These are phyloP conservation scores for Parambassis ranga DNA, from an alignment of 2,797 vertebrate species.

Conservation along the genomic window DNA sequence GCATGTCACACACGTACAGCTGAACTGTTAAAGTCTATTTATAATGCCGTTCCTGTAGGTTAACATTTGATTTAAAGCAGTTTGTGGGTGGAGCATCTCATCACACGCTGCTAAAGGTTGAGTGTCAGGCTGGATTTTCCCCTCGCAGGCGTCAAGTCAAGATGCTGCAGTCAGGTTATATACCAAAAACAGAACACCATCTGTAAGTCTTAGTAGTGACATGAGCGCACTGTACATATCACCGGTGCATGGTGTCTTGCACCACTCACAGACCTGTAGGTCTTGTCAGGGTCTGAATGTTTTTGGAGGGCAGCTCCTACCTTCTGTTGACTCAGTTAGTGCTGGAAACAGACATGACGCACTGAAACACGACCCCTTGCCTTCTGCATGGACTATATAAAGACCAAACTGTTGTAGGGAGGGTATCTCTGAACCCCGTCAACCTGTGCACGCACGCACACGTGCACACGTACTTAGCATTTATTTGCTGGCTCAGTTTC, in stretches of 20 bases:
- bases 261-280: neutral
- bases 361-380: conserved; percentile 62
- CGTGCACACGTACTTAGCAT: neutral
- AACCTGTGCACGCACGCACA: conserved; percentile 8
- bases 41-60: neutral
- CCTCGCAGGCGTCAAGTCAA: neutral
- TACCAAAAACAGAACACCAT: neutral
- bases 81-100: neutral
- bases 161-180: neutral
- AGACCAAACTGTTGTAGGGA: conserved; percentile 45
- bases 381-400: conserved; percentile 66
- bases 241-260: neutral
- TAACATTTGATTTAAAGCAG: conserved; percentile 3
- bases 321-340: conserved; percentile 49
- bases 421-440: conserved; percentile 39
- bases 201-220: too few species aligned
- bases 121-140: neutral
- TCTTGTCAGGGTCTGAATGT: conserved; percentile 17
- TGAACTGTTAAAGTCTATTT: conserved; percentile 17
- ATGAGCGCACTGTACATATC: neutral
- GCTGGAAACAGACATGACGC: conserved; percentile 61
- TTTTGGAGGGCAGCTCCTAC: conserved; percentile 29
- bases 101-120: neutral
- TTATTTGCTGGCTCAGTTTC: conserved; percentile 33
- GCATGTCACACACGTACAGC: conserved; percentile 24